phyloP scores from a whole-genome alignment of 1,140 invertebrate genomes.

The Harlomillsia oculata region DNA sequence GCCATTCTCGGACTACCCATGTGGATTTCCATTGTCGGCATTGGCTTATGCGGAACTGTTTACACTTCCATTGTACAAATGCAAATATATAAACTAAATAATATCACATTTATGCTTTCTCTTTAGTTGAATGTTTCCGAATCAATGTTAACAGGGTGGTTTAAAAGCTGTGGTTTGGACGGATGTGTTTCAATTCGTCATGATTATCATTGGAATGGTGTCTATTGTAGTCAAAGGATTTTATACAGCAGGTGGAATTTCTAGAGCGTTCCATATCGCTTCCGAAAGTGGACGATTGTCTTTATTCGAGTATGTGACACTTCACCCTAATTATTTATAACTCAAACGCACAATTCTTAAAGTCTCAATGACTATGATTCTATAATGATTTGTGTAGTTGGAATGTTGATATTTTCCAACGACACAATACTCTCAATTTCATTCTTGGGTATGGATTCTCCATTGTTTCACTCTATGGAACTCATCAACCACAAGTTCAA shows the following conservation, averaged over 20 bases:
- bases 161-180: constrained; percentile 29
- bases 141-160: constrained; percentile 17
- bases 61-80: constrained; percentile 32
- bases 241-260: constrained; percentile 10
- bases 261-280: constrained; percentile 4
- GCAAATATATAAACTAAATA: too few species aligned
- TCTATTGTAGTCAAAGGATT: constrained; percentile 26
- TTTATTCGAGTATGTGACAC: constrained; percentile 20
- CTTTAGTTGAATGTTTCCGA: neutral
- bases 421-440: constrained; percentile 46
- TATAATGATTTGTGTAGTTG: constrained; percentile 34
- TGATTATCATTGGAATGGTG: constrained; percentile 31
- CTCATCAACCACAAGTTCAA: constrained; percentile 48
- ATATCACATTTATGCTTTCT: constrained; percentile 1
- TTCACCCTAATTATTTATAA: neutral
- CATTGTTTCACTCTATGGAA: constrained; percentile 44
- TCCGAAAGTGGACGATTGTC: constrained; percentile 12
- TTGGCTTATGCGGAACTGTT: constrained; percentile 26
- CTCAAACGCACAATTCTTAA: neutral
- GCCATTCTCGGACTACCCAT: constrained; percentile 33
- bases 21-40: constrained; percentile 22
- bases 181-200: constrained; percentile 28
- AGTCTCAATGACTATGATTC: neutral
- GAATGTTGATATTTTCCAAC: constrained; percentile 41
- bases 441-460: constrained; percentile 44